phyloP scores from a whole-genome alignment of 1,140 invertebrate genomes.

The Carposina sasakii region DNA sequence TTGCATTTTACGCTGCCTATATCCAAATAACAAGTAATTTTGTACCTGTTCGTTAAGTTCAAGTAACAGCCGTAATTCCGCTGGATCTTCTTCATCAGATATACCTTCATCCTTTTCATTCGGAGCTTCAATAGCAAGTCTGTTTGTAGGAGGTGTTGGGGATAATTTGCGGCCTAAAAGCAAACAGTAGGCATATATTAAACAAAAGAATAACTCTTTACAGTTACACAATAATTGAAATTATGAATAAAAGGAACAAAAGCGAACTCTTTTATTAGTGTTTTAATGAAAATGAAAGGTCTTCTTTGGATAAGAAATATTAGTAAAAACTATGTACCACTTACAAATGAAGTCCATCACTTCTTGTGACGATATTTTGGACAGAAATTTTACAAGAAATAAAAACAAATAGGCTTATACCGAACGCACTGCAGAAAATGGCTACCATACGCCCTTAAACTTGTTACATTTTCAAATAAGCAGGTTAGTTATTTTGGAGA shows the following conservation, averaged over 20 bases:
- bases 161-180: slow-evolving; percentile 77
- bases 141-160: slow-evolving; percentile 76
- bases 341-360: no score
- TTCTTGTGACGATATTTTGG: no score
- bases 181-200: no score
- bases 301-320: no score
- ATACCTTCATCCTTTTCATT: slow-evolving; percentile 82
- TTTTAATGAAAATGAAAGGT: no score
- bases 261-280: no score
- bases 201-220: no score
- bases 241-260: no score
- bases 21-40: slow-evolving; percentile 2
- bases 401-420: slow-evolving; percentile 28
- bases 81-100: slow-evolving; percentile 83
- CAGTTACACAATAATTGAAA: no score
- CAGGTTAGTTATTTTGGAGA: slow-evolving; percentile 40
- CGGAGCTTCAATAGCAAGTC: slow-evolving; percentile 76
- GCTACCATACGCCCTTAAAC: slow-evolving; percentile 64
- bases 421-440: slow-evolving; percentile 75
- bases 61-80: slow-evolving; percentile 84
- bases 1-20: no score
- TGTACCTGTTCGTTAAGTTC: slow-evolving; percentile 87
- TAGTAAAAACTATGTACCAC: slow-evolving; percentile 12
- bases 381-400: no score
- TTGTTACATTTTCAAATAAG: slow-evolving; percentile 28